Evolutionary conservation across 1,140 invertebrate species (phyloP), one percentile per base, ranked within the genome.

Genomic region (Bilobella aurantiaca): DNA sequence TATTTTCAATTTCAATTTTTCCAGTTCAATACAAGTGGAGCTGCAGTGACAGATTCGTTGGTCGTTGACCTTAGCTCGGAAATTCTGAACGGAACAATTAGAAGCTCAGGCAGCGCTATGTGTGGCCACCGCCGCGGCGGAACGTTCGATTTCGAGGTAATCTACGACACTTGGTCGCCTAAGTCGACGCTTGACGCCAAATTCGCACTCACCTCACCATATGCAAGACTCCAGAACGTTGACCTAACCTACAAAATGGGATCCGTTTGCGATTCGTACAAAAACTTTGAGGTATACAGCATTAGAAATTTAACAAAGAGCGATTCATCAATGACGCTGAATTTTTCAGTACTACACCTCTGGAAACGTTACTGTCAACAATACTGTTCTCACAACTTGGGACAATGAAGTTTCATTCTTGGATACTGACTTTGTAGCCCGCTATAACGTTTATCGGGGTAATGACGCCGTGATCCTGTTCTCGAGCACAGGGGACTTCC

Each of bases 201-300:
- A 30, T 73, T 68, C 58, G 42, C 29, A 21, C 2, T 73, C 2
- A 58, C 30, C 34, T 62, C 64, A 21, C 71, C 71, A 3, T 61
- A 62, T 31, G 27, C 34, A 8, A 23, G 47, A 23, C 28, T 65
- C 1, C 63, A 56, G 42, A 59, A 63, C 18, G 0, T 70, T 0
- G 62, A 62, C 5, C 61, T 63, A 30, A 56, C 29, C 1, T n/a
- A 42, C 1, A 60, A 68, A 31, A 62, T 42, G 23, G 37, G 30
- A 31, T 57, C 47, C 34, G 32, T 67, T 42, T 64, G 60, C 42
- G 58, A 66, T 29, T 69, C 68, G 29, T 64, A 8, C 30, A 69
- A 18, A 29, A 69, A 73, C 42, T 68, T 73, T 61, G 71, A 73
- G 25, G 63, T 73, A 16, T 47, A 47, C 16, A 63, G 1, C 1